Percentiles rank a stretch among this genome's conserved stretches.
Conservation (phyloP, 2,888 invertebrate species). For the Junonia oenone region DNA sequence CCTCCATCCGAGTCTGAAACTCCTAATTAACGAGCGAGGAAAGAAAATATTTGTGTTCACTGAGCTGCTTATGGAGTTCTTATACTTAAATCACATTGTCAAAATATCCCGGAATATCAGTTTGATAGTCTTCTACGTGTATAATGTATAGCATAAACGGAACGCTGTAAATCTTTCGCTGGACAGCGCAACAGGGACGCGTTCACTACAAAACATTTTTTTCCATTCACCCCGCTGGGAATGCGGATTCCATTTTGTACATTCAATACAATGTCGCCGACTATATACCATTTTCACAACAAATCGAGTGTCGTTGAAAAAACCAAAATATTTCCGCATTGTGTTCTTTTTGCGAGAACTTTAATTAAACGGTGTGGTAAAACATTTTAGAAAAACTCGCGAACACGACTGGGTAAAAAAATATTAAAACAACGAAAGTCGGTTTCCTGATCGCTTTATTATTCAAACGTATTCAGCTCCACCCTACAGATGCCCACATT, state of each 20-base stretch:
- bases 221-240: constrained; percentile 59
- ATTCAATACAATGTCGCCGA: constrained; percentile 53
- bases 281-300: constrained; percentile 47
- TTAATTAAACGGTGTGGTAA: constrained; percentile 29
- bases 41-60: constrained; percentile 27
- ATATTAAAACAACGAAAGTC: constrained; percentile 36
- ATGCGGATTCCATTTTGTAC: constrained; percentile 62
- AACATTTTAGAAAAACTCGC: constrained; percentile 28
- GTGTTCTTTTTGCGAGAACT: constrained; percentile 18
- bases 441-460: constrained; percentile 39
- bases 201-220: constrained; percentile 59
- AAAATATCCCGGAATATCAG: constrained; percentile 19
- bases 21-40: constrained; percentile 24
- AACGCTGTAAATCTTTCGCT: constrained; percentile 66
- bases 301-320: constrained; percentile 22
- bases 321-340: constrained; percentile 13
- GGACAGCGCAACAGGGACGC: constrained; percentile 55
- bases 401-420: constrained; percentile 25
- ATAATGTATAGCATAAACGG: constrained; percentile 51
- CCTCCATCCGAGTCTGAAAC: constrained; percentile 18
- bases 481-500: constrained; percentile 32
- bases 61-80: constrained; percentile 15
- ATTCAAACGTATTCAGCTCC: constrained; percentile 36
- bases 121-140: constrained; percentile 19
- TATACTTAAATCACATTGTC: constrained; percentile 15